A percentile compares a stretch with the other conserved stretches of the same genome.
Conservation (phyloP, 1,140 invertebrate species). For the Hestina assimilis region DNA sequence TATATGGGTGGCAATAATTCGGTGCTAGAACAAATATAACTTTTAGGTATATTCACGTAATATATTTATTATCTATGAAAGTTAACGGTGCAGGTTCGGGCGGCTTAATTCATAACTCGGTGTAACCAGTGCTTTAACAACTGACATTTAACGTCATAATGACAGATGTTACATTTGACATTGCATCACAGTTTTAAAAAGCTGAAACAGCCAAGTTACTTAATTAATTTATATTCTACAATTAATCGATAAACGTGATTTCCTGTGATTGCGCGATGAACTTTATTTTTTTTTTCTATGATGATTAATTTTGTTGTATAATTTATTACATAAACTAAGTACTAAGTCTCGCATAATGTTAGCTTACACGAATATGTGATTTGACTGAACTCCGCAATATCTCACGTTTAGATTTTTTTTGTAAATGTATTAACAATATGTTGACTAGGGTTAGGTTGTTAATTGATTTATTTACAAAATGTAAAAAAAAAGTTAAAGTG, state of each 20-base stretch:
- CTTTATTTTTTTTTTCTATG: constrained; percentile 39
- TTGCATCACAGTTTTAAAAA: constrained; percentile 42
- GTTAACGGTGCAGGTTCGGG: constrained; percentile 36
- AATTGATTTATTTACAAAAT: constrained; percentile 74
- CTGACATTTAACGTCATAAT: constrained; percentile 55
- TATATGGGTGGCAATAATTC: constrained; percentile 61
- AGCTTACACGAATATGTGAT: constrained; percentile 44
- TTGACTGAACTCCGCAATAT: constrained; percentile 70
- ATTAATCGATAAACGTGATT: constrained; percentile 44
- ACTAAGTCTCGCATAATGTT: constrained; percentile 34
- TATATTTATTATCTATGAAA: constrained; percentile 45
- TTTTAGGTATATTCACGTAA: constrained; percentile 53
- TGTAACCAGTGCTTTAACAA: constrained; percentile 42
- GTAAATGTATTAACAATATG: constrained; percentile 54
- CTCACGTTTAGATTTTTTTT: constrained; percentile 45
- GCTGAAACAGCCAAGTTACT: constrained; percentile 27
- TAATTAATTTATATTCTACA: constrained; percentile 39
- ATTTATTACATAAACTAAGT: constrained; percentile 34
- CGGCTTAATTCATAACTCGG: constrained; percentile 33
- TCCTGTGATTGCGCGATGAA: constrained; percentile 66
- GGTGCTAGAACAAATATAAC: constrained; percentile 67
- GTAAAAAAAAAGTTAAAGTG: constrained; percentile 64
- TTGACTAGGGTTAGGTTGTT: constrained; percentile 76
- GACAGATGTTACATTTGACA: constrained; percentile 61
- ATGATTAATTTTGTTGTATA: constrained; percentile 47